These are phyloP conservation scores for Actinia equina DNA, from an alignment of 64 coral and sea anemone species.

Conservation along the genomic window DNA sequence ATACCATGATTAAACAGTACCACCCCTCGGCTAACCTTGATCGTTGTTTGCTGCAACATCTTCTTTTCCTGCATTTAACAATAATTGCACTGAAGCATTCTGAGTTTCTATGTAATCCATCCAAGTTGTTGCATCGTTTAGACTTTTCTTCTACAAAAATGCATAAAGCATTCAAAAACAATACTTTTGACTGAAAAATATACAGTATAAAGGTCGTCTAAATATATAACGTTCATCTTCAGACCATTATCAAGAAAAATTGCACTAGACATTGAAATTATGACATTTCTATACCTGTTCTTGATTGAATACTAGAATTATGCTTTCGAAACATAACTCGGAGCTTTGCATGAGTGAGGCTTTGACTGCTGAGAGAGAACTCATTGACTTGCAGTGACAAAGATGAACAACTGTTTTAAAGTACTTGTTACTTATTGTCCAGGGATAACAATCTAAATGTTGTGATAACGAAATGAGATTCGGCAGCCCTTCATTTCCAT, in stretches of 20 bases:
- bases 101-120: background rate
- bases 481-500: background rate
- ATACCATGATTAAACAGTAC: background rate
- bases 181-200: too few species aligned
- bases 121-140: background rate
- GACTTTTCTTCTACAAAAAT: constrained; percentile 3
- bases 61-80: constrained; percentile 19
- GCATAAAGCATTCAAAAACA: background rate
- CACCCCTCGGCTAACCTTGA: background rate
- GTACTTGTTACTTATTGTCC: constrained; percentile 12
- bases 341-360: background rate
- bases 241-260: too few species aligned
- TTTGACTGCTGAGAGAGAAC: background rate
- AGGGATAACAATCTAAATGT: background rate
- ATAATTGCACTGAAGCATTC: constrained; percentile 1
- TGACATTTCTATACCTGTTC: background rate
- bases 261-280: background rate
- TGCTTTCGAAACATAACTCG: background rate
- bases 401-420: background rate
- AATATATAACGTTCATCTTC: too few species aligned
- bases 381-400: background rate
- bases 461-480: background rate
- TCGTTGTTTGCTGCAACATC: background rate
- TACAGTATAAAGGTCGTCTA: too few species aligned
- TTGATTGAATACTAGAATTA: constrained; percentile 8